A percentile compares a stretch with the other conserved stretches of the same genome.
phyloP scores from a whole-genome alignment of 2,113 vertebrate genomes.

The Leucopternis melanops region DNA sequence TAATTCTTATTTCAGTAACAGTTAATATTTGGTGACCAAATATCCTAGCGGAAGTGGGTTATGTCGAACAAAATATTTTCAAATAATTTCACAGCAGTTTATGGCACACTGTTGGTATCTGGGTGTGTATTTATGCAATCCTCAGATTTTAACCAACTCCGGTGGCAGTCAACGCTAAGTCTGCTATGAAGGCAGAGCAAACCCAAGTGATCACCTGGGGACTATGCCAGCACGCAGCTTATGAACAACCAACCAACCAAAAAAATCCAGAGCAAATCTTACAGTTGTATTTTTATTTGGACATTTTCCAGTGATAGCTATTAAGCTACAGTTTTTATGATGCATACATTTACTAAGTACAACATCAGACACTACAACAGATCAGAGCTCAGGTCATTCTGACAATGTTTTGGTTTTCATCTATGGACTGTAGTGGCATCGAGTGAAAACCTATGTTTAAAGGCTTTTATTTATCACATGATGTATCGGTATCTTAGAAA shows the following conservation, averaged over 20 bases:
- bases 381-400: constrained; percentile 64
- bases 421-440: constrained; percentile 47
- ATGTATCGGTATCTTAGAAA: constrained; percentile 58
- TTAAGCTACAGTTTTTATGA: constrained; percentile 81
- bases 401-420: constrained; percentile 66
- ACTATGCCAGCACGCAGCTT: neutral
- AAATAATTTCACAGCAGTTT: neutral
- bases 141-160: neutral
- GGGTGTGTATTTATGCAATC: neutral
- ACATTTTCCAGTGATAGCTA: constrained; percentile 83
- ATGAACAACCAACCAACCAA: neutral
- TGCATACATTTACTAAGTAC: constrained; percentile 86
- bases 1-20: neutral
- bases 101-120: neutral
- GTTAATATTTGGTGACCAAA: neutral
- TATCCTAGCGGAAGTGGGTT: neutral
- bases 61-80: neutral
- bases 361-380: constrained; percentile 81
- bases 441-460: constrained; percentile 60
- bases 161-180: neutral
- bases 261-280: constrained; percentile 13
- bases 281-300: constrained; percentile 86
- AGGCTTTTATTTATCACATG: constrained; percentile 53
- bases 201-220: neutral
- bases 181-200: neutral